phyloP scores from a whole-genome alignment of 2,113 vertebrate species.

The Gorilla gorilla region DNA sequence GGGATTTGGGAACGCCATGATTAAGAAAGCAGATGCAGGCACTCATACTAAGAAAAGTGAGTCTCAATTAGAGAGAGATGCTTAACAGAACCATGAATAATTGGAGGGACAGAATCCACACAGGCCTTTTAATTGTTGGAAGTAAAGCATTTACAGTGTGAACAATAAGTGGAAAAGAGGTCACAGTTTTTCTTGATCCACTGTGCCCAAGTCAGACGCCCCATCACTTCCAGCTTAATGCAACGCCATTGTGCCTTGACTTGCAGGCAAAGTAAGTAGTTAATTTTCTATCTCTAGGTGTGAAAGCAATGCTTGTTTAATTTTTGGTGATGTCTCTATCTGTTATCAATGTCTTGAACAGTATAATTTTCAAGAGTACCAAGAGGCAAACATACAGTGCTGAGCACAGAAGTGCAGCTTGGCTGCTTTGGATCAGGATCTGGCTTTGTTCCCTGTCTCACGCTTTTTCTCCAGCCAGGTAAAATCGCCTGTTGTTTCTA shows the following conservation, averaged over 20 bases:
- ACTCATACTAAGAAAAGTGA: conserved; percentile 31
- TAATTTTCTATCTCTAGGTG: conserved; percentile 55
- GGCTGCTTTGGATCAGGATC: not conserved
- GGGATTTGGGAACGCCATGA: not conserved
- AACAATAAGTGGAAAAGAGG: conserved; percentile 79
- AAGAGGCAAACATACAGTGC: not conserved
- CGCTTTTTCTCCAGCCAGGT: not conserved
- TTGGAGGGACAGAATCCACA: conserved; percentile 46
- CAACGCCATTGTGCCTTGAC: conserved; percentile 64
- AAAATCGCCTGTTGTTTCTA: not conserved
- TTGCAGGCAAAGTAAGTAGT: conserved; percentile 72
- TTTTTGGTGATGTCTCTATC: conserved; percentile 37
- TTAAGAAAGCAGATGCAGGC: conserved; percentile 46
- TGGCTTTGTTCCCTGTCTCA: not conserved
- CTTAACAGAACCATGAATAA: conserved; percentile 39
- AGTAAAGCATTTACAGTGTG: conserved; percentile 67
- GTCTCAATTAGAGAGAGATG: conserved; percentile 44
- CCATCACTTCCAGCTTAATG: conserved; percentile 65
- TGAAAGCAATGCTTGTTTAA: conserved; percentile 55
- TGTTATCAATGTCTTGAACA: conserved; percentile 56
- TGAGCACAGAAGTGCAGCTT: not conserved
- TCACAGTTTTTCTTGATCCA: conserved; percentile 72
- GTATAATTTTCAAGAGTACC: conserved; percentile 10
- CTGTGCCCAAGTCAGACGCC: conserved; percentile 54
- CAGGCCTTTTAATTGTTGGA: conserved; percentile 70